Evolutionary conservation across 2,888 invertebrate species (phyloP), one percentile per base, ranked within the genome.

Genomic region (Enchytraeus crypticus): DNA sequence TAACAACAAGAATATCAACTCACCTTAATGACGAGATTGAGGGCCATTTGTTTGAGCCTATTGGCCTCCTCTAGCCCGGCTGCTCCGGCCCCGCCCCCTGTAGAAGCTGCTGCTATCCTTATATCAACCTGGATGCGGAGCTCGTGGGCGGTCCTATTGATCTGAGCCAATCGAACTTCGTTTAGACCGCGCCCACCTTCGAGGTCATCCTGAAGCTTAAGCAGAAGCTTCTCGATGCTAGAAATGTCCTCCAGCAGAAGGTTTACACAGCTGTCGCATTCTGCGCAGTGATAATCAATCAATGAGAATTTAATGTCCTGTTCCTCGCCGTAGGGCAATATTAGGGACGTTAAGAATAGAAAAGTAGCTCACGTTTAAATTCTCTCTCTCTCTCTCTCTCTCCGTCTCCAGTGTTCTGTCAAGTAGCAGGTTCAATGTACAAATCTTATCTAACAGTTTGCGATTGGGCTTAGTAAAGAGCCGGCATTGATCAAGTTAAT

Each of bases 231-330:
- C 8, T 85, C 82, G 63, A 95, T 79, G 14, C 84, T 82, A 71
- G 95, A 90, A 0, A 92, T 88, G 1, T 89, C 88, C 78, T 92
- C 88, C 34, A 97, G 81, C 2, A 98, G 83, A 46, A 90, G 88
- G 74, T 93, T 89, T 0, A 89, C 89, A 75, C 98, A 98, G 23
- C 87, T 87, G 78, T 93, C 92, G 74, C 97, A 98, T 69, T 87
- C 86, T 80, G 69, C 23, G 70, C 21, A 27, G 8, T 26, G 18
- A 2, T 11, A 47, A 47, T 14, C 23, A 14, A 3, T 1, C 3
- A 23, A 47, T 11, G 23, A 8, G n/a, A 11, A 47, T n/a, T n/a
- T n/a, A n/a, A n/a, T n/a, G n/a, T n/a, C n/a, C n/a, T n/a, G n/a
- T n/a, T n/a, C n/a, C n/a, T n/a, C n/a, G n/a, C n/a, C n/a, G n/a